A percentile compares a stretch with the other conserved stretches of the same genome.
Evolutionary conservation across 2,797 vertebrate genomes (phyloP).

Genomic region (Myotis pilosus): DNA sequence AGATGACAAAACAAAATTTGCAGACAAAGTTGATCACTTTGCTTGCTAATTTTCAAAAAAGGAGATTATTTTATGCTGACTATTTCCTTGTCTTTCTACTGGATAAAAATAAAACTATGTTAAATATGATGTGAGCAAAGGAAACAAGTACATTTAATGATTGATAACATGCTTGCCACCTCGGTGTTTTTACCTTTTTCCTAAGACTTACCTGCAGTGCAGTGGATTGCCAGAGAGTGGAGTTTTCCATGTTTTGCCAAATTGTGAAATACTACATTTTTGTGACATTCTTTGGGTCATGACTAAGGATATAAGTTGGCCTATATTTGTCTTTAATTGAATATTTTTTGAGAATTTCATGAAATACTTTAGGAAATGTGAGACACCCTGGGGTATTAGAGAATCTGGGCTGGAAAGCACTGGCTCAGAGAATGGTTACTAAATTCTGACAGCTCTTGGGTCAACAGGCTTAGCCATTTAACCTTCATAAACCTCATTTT

Average conservation of each 20-base stretch:
- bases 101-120: background rate
- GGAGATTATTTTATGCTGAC: background rate
- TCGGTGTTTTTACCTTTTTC: background rate
- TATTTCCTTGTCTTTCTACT: background rate
- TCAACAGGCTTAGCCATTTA: conserved; percentile 70
- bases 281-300: conserved; percentile 17
- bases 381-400: conserved; percentile 61
- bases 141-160: background rate
- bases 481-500: conserved; percentile 64
- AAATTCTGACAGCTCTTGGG: conserved; percentile 73
- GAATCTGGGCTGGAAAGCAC: conserved; percentile 65
- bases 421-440: conserved; percentile 70
- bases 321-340: conserved; percentile 70
- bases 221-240: background rate
- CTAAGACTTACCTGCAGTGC: background rate
- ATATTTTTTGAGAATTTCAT: conserved; percentile 56
- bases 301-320: conserved; percentile 43
- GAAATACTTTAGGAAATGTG: conserved; percentile 68
- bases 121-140: background rate
- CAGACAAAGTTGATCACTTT: conserved; percentile 39
- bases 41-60: conserved; percentile 11
- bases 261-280: background rate
- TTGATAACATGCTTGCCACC: background rate
- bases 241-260: background rate
- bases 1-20: conserved; percentile 34